Percentiles rank a stretch among this genome's conserved stretches.
phyloP scores from a whole-genome alignment of 2,113 vertebrate genomes.

The Haplochromis burtoni region DNA sequence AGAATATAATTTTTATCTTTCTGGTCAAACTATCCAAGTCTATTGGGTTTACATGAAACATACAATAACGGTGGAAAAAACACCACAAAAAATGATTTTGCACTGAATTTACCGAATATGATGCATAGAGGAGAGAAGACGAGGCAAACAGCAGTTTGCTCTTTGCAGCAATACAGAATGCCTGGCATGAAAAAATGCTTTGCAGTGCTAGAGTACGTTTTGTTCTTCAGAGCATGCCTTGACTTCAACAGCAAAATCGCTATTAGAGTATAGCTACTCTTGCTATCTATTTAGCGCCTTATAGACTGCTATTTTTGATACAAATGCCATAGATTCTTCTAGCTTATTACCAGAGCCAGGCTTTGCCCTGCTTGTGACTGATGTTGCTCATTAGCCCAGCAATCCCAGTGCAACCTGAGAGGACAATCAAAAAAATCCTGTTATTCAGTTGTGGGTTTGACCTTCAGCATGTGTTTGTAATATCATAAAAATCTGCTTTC shows the following conservation, averaged over 20 bases:
- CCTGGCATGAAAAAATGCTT: slow-evolving; percentile 2
- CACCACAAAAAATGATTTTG: slow-evolving; percentile 2
- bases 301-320: neutral
- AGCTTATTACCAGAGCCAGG: neutral
- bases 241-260: neutral
- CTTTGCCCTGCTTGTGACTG: neutral
- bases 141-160: neutral
- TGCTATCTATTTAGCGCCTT: neutral
- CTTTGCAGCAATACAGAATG: slow-evolving; percentile 20
- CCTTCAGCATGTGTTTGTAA: neutral
- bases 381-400: neutral
- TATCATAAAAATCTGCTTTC: neutral
- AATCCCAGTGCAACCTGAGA: neutral
- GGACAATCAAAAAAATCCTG: neutral
- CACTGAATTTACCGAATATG: slow-evolving; percentile 18
- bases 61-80: neutral
- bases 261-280: neutral
- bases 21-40: slow-evolving; percentile 23
- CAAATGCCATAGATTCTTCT: neutral
- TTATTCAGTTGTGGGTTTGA: neutral
- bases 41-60: slow-evolving; percentile 39
- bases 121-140: neutral
- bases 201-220: neutral
- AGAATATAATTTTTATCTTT: slow-evolving; percentile 27
- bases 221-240: slow-evolving; percentile 26